These are phyloP conservation scores for Conger conger DNA, from an alignment of 2,113 vertebrate species.

Conservation along the genomic window DNA sequence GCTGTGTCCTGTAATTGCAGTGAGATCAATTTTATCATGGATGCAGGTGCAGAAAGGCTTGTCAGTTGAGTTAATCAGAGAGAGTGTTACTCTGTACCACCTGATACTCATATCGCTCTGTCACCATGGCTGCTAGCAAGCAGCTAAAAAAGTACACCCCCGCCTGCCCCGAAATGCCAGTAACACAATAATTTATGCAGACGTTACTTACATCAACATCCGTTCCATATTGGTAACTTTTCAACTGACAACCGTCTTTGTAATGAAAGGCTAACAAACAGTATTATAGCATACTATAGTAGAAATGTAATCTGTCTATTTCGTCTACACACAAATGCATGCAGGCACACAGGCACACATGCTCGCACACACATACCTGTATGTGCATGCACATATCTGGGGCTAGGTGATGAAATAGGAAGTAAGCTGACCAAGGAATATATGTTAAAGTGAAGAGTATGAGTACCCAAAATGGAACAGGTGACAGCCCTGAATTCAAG, in stretches of 20 bases:
- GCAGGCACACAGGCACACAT: too few species aligned
- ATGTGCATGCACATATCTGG: neutral
- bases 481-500: slow-evolving; percentile 6
- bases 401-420: neutral
- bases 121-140: neutral
- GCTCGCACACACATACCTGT: neutral
- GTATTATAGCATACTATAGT: neutral
- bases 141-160: neutral
- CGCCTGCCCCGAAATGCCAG: neutral
- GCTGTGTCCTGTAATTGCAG: neutral
- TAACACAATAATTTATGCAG: neutral
- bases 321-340: too few species aligned
- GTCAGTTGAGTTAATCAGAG: neutral
- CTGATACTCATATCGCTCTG: neutral
- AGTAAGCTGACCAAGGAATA: neutral
- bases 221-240: neutral
- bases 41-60: slow-evolving; percentile 1
- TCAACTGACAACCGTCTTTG: neutral
- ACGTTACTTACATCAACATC: neutral
- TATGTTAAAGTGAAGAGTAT: neutral
- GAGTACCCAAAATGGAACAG: neutral
- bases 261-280: neutral
- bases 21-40: neutral
- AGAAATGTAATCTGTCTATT: neutral
- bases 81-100: neutral